Conservation (phyloP, 2,888 invertebrate species). For the Mimas tiliae region DNA sequence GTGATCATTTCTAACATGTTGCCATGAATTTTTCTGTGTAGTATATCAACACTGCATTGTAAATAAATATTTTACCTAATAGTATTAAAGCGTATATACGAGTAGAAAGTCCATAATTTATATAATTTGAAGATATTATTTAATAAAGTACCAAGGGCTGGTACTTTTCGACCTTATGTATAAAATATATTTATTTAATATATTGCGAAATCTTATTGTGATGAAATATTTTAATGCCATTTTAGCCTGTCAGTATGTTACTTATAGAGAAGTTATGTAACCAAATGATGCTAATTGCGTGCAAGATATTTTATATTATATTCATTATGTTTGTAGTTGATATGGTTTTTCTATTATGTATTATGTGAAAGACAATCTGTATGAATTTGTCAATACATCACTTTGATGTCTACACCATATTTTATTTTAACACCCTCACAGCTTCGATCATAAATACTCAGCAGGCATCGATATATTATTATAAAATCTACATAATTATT, state of each 20-base stretch:
- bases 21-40: slow-evolving; percentile 45
- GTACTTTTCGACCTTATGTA: slow-evolving; percentile 41
- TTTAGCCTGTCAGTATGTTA: slow-evolving; percentile 78
- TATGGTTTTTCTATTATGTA: slow-evolving; percentile 79
- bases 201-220: slow-evolving; percentile 69
- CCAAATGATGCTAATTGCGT: slow-evolving; percentile 80
- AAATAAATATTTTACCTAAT: slow-evolving; percentile 58
- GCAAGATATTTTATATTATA: slow-evolving; percentile 81
- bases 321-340: slow-evolving; percentile 74
- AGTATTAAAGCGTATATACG: slow-evolving; percentile 40
- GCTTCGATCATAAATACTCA: too few relatives aligned
- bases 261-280: slow-evolving; percentile 76
- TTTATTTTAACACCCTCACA: slow-evolving; percentile 33
- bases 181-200: slow-evolving; percentile 64
- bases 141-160: slow-evolving; percentile 40
- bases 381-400: slow-evolving; percentile 81
- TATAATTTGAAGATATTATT: slow-evolving; percentile 46
- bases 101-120: slow-evolving; percentile 46
- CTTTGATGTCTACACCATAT: slow-evolving; percentile 69
- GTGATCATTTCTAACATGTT: slow-evolving; percentile 48
- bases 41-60: slow-evolving; percentile 52
- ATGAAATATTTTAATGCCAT: slow-evolving; percentile 82
- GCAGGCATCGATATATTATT: too few relatives aligned
- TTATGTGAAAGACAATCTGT: slow-evolving; percentile 77
- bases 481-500: too few relatives aligned